Base-by-base conservation (phyloP, 2,797 vertebrate genomes). In the Knipowitschia caucasica region DNA sequence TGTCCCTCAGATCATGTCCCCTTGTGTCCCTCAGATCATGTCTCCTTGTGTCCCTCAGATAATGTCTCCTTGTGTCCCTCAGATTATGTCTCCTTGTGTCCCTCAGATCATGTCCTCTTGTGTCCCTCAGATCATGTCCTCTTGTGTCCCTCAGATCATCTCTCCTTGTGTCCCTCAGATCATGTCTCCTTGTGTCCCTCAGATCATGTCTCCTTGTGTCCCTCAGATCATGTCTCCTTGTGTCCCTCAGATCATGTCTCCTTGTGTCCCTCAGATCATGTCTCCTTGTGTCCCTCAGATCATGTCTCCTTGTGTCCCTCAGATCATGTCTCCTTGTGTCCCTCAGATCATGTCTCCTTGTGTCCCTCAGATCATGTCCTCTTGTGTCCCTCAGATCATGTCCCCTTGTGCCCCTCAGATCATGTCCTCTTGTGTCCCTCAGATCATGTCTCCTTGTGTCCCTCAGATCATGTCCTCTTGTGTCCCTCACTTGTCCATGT, bases 391-490 rank as follows among this genome's bases (percentile, higher is more conserved):
- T 55, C 84, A 95, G 97, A 93, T 93, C 81, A 95, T 97, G 78
- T 96, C 97, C 85, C 95, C 97, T n/a, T n/a, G n/a, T 56, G 96
- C 97, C 33, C 92, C 95, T 42, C 91, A 99, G 84, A 98, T 99
- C 89, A 89, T 99, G 92, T n/a, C n/a, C n/a, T n/a, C n/a, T n/a
- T n/a, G n/a, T 7, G 4, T 34, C 33, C 4, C 35, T 35, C 4
- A 15, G 14, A n/a, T n/a, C 15, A 17, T 8, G 3, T 35, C 4
- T 15, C 18, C 35, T 18, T 36, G 6, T n/a, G 2, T 36, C 6
- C 30, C 4, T 55, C 84, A 95, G 97, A 93, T 93, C 81, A 95
- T 97, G 78, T 96, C 97, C n/a, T n/a, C n/a, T n/a, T n/a, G n/a
- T 7, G 4, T 34, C 33, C 4, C 35, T 35, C 4, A 15, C n/a